A percentile compares a stretch with the other conserved stretches of the same genome.
Conservation (phyloP, 2,888 invertebrate species). For the Caenorhabditis sp. region DNA sequence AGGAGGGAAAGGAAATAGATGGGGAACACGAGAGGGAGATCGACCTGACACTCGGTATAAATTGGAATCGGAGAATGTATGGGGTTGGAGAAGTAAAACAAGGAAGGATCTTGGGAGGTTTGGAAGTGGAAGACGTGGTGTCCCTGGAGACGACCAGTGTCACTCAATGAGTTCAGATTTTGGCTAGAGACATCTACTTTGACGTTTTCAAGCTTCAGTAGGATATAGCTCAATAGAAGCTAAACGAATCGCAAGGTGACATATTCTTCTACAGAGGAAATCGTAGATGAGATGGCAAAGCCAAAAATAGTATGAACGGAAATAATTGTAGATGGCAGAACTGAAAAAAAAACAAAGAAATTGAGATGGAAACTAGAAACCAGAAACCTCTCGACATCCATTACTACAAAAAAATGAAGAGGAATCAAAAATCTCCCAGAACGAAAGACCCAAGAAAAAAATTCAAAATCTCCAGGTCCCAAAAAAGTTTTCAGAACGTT, state of each 20-base stretch:
- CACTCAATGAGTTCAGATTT: slow-evolving; percentile 49
- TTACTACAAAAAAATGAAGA: background rate
- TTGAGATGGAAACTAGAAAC: background rate
- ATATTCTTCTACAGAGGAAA: background rate
- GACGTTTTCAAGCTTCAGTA: slow-evolving; percentile 2
- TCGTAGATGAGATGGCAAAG: background rate
- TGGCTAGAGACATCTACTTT: slow-evolving; percentile 7
- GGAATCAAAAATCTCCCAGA: background rate
- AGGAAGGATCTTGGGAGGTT: slow-evolving; percentile 34
- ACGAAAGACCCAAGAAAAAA: too few species aligned
- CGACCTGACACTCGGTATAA: slow-evolving; percentile 42
- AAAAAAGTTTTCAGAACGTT: background rate
- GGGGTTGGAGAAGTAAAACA: background rate
- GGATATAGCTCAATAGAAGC: background rate
- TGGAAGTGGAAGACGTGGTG: slow-evolving; percentile 8
- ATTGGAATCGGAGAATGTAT: slow-evolving; percentile 46
- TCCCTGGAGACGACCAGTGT: slow-evolving; percentile 32
- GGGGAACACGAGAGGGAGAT: slow-evolving; percentile 52
- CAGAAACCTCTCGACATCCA: background rate
- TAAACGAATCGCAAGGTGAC: too few species aligned
- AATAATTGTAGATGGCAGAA: background rate
- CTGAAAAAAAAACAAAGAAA: background rate
- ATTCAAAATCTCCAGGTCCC: background rate
- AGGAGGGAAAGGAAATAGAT: slow-evolving; percentile 46
- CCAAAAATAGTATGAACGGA: background rate